phyloP scores from a whole-genome alignment of 2,888 invertebrate species.

The Adineta ricciae region DNA sequence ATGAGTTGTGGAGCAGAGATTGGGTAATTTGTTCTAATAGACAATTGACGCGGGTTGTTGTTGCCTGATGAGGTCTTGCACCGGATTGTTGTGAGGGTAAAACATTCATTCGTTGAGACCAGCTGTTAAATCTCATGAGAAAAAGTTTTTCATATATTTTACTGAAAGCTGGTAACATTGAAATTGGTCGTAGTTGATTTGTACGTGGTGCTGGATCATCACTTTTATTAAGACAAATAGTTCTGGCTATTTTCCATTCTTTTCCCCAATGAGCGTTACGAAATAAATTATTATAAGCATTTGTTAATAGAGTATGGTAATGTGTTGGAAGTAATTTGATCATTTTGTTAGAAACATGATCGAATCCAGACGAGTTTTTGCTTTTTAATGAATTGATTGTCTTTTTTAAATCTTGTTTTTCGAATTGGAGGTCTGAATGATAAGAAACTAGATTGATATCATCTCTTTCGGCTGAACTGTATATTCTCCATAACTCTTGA shows the following conservation, averaged over 20 bases:
- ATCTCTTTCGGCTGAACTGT: neutral
- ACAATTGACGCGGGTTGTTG: neutral
- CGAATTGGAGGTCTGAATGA: neutral
- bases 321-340: neutral
- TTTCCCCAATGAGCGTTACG: neutral
- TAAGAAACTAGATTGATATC: neutral
- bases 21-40: neutral
- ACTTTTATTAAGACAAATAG: neutral
- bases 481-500: neutral
- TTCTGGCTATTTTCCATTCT: neutral
- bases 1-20: neutral
- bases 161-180: neutral
- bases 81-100: neutral
- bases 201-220: neutral
- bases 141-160: neutral
- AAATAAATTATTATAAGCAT: neutral
- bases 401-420: neutral
- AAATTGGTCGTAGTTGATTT: neutral
- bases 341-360: neutral
- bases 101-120: neutral
- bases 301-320: neutral
- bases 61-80: neutral
- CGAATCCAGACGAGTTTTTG: neutral
- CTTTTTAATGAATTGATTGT: neutral
- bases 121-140: neutral